Conservation (phyloP, 2,113 vertebrate genomes). For the Ammospiza nelsoni region DNA sequence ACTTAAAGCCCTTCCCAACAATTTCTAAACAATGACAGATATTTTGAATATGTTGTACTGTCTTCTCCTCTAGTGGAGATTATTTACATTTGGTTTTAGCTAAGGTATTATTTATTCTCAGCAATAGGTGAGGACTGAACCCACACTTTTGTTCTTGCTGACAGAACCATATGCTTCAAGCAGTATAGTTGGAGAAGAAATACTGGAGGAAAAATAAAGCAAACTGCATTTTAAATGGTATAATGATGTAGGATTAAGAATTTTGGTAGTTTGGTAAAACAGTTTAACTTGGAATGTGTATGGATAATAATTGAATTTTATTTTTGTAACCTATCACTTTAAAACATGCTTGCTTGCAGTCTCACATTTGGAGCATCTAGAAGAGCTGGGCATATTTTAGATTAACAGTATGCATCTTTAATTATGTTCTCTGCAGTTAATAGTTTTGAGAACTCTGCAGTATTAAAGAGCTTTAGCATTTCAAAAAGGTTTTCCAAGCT, state of each 20-base stretch:
- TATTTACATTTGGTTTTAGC: background rate
- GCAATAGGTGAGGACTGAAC: background rate
- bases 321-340: background rate
- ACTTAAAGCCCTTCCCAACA: background rate
- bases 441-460: background rate
- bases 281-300: background rate
- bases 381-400: background rate
- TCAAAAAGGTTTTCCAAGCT: conserved; percentile 20
- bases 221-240: background rate
- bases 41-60: background rate
- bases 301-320: background rate
- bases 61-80: background rate
- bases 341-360: conserved; percentile 7
- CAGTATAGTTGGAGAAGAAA: background rate
- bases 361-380: background rate
- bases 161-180: background rate
- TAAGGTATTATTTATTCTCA: background rate
- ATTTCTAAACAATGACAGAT: background rate
- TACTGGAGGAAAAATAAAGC: background rate
- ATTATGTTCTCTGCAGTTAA: background rate
- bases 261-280: background rate
- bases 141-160: background rate
- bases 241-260: background rate
- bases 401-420: background rate
- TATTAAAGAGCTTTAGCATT: background rate